phyloP scores from a whole-genome alignment of 2,888 invertebrate species.

The Prosopocoilus inquinatus region DNA sequence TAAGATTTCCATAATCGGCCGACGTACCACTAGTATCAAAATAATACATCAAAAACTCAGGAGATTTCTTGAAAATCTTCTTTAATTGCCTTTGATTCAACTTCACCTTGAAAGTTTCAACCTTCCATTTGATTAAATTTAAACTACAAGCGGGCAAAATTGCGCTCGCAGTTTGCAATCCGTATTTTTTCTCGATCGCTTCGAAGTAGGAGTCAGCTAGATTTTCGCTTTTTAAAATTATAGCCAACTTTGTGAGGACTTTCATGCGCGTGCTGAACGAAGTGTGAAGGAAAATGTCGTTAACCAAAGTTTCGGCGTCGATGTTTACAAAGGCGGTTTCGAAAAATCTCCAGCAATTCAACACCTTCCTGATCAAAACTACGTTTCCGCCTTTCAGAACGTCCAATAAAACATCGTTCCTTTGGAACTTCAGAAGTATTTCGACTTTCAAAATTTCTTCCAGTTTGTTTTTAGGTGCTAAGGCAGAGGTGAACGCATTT shows the following conservation, averaged over 20 bases:
- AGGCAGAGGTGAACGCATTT: slow-evolving; percentile 6
- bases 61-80: slow-evolving; percentile 17
- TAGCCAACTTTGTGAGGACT: slow-evolving; percentile 16
- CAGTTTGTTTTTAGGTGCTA: slow-evolving; percentile 12
- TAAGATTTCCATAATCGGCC: background rate
- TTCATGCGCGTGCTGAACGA: slow-evolving; percentile 17
- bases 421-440: slow-evolving; percentile 15
- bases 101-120: slow-evolving; percentile 9
- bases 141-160: slow-evolving; percentile 19
- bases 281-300: slow-evolving; percentile 18
- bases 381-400: slow-evolving; percentile 16
- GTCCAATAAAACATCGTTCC: slow-evolving; percentile 11
- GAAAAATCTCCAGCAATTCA: slow-evolving; percentile 12
- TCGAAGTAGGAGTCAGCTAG: slow-evolving; percentile 6
- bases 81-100: slow-evolving; percentile 14
- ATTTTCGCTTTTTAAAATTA: slow-evolving; percentile 11
- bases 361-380: slow-evolving; percentile 15
- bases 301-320: slow-evolving; percentile 5
- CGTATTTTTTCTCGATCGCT: background rate
- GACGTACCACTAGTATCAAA: slow-evolving; percentile 6
- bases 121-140: slow-evolving; percentile 8
- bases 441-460: slow-evolving; percentile 23
- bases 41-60: slow-evolving; percentile 17
- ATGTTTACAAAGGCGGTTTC: slow-evolving; percentile 8
- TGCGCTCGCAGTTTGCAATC: slow-evolving; percentile 10